phyloP scores from a whole-genome alignment of 2,113 vertebrate species.

The Neotragus moschatus region DNA sequence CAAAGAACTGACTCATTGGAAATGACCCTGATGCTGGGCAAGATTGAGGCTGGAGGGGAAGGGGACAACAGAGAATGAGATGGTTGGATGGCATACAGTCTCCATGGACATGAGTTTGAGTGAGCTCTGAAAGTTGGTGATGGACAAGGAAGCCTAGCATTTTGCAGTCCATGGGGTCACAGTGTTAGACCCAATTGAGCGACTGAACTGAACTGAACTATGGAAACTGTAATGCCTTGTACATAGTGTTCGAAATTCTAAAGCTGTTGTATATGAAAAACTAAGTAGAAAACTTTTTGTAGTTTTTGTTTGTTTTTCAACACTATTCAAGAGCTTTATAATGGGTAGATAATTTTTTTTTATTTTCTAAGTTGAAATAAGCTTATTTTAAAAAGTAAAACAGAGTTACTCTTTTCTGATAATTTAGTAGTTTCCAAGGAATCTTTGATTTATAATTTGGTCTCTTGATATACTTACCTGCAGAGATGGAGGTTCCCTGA shows the following conservation, averaged over 20 bases:
- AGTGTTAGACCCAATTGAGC: background rate
- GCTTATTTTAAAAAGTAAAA: background rate
- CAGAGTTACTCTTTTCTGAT: background rate
- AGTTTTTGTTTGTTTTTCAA: background rate
- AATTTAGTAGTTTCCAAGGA: background rate
- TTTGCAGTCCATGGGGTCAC: background rate
- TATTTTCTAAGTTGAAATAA: background rate
- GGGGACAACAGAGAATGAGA: background rate
- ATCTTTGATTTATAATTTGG: conserved; percentile 9
- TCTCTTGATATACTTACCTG: conserved; percentile 3
- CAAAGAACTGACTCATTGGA: background rate
- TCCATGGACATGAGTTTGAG: background rate
- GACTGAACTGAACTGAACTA: background rate
- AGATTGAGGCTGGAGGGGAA: background rate
- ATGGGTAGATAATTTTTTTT: background rate
- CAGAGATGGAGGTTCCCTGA: background rate
- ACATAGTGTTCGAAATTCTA: background rate
- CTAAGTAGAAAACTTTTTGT: background rate
- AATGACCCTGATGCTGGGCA: background rate
- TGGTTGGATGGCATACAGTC: background rate
- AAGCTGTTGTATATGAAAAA: background rate
- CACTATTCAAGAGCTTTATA: background rate
- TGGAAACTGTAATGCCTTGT: background rate
- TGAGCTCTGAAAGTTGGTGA: background rate
- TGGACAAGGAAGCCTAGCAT: background rate